Evolutionary conservation across 2,888 invertebrate genomes (phyloP).

Genomic region (Himalopsyche tibetana): DNA sequence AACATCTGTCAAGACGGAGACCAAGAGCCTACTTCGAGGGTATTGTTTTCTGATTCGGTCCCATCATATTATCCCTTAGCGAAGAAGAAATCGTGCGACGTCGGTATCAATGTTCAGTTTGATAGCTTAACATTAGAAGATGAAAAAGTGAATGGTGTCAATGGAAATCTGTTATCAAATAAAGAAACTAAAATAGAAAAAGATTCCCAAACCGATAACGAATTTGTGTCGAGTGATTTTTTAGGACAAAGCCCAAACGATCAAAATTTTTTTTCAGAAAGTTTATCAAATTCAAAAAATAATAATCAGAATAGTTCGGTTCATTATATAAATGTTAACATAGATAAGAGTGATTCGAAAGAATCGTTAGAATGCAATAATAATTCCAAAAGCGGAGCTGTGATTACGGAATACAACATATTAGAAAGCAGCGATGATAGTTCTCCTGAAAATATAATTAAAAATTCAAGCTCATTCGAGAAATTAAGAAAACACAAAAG

Average conservation of each 20-base stretch:
- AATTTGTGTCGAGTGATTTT: constrained; percentile 65
- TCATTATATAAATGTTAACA: constrained; percentile 50
- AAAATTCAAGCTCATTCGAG: constrained; percentile 44
- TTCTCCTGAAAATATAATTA: constrained; percentile 36
- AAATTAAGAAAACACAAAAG: constrained; percentile 26
- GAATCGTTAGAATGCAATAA: constrained; percentile 41
- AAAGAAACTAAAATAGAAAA: not conserved
- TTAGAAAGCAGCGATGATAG: constrained; percentile 51
- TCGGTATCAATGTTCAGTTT: constrained; percentile 55
- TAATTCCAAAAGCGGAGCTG: constrained; percentile 49
- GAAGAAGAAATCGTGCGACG: constrained; percentile 55
- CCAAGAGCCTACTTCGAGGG: constrained; percentile 72
- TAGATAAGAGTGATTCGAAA: constrained; percentile 44
- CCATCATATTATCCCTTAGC: not conserved
- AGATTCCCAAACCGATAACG: constrained; percentile 3
- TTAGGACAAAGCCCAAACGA: constrained; percentile 71
- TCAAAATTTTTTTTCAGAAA: constrained; percentile 63
- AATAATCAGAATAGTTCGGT: constrained; percentile 40
- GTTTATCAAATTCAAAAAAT: constrained; percentile 56
- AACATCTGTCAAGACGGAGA: constrained; percentile 70
- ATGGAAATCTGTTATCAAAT: not conserved
- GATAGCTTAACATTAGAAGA: constrained; percentile 46
- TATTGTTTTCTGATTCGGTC: constrained; percentile 71
- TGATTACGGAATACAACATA: constrained; percentile 65
- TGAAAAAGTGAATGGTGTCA: constrained; percentile 6